These are phyloP conservation scores for Oreotrochilus melanogaster DNA, from an alignment of 2,113 vertebrate species.

Conservation along the genomic window DNA sequence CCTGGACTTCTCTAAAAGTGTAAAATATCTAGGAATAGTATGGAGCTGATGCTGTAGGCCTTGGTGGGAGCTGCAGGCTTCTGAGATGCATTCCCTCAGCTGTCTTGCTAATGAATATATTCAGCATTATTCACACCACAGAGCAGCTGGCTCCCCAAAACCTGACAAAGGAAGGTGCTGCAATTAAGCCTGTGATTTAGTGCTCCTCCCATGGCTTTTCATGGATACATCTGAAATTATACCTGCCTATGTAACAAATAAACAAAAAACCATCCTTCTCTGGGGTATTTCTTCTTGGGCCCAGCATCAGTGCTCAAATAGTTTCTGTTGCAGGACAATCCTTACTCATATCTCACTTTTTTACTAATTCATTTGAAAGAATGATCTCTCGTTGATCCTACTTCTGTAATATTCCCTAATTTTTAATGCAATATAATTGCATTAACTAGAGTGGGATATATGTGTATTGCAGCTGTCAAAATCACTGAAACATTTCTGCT, in stretches of 20 bases:
- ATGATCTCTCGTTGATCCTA: not conserved
- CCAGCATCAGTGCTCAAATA: not conserved
- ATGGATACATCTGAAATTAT: not conserved
- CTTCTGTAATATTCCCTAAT: not conserved
- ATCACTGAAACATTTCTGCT: not conserved
- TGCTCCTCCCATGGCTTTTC: not conserved
- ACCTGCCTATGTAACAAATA: not conserved
- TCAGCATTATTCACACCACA: not conserved
- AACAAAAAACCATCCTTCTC: not conserved
- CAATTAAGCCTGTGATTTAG: slow-evolving; percentile 3
- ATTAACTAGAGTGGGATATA: not conserved
- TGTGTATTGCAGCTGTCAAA: not conserved
- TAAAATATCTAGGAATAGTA: not conserved
- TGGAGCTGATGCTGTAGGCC: not conserved
- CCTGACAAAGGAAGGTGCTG: not conserved
- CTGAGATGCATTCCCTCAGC: not conserved
- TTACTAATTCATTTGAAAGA: not conserved
- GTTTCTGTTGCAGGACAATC: not conserved
- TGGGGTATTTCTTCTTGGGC: not conserved
- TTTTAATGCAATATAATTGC: not conserved
- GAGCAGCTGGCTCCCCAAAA: not conserved
- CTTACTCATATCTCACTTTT: not conserved
- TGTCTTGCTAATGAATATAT: not conserved
- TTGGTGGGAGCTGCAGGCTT: not conserved
- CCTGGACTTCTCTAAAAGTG: not conserved